Conservation (phyloP, 2,113 vertebrate genomes). For the Strix uralensis region DNA sequence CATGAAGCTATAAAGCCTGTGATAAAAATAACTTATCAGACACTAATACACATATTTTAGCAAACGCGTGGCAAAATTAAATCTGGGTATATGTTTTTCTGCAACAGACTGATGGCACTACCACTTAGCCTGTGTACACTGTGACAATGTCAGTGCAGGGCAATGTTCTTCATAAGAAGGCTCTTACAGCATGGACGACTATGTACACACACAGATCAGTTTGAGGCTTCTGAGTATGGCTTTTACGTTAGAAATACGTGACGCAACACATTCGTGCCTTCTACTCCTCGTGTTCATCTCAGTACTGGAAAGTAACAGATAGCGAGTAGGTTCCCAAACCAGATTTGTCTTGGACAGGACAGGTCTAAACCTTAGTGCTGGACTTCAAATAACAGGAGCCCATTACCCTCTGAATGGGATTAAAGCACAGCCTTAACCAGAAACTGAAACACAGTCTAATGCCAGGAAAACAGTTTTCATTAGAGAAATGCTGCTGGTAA, state of each 20-base stretch:
- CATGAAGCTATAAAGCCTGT: background rate
- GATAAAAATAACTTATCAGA: background rate
- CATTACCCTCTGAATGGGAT: background rate
- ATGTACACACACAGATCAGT: fast-evolving
- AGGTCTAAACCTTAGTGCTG: background rate
- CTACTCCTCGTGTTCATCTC: background rate
- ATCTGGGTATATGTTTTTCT: fast-evolving
- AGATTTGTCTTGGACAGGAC: background rate
- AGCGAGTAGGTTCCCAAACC: background rate
- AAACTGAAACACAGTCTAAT: background rate
- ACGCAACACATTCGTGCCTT: background rate
- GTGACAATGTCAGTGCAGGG: background rate
- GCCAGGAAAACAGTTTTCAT: background rate
- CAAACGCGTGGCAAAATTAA: background rate
- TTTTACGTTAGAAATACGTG: background rate
- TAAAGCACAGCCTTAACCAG: background rate
- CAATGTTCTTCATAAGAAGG: fast-evolving
- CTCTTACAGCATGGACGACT: background rate
- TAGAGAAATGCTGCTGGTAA: background rate
- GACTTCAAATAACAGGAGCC: background rate
- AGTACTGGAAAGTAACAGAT: background rate
- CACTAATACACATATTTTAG: background rate
- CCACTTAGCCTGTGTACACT: too few relatives aligned
- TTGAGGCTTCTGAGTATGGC: background rate
- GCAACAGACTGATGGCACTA: background rate